A percentile compares a stretch with the other conserved stretches of the same genome.
Conservation (phyloP, 1,140 invertebrate genomes). For the Dendroctonus ponderosae region DNA sequence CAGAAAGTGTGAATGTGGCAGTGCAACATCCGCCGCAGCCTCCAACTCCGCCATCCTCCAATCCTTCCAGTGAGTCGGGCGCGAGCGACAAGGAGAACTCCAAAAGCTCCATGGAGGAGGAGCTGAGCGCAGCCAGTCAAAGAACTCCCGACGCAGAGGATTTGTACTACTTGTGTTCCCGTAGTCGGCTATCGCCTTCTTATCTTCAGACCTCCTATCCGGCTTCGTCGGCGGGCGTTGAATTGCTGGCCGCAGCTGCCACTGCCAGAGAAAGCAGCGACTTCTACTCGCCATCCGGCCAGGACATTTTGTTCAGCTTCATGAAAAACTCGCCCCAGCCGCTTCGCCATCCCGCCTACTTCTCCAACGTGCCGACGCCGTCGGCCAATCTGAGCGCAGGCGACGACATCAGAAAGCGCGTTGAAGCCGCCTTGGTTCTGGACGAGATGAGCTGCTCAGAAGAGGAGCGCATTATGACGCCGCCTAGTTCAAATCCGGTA, state of each 20-base stretch:
- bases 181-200: constrained; percentile 36
- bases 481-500: constrained; percentile 64
- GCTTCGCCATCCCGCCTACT: constrained; percentile 45
- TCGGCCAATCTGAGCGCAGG: constrained; percentile 53
- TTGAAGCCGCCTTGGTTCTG: constrained; percentile 66
- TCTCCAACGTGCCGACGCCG: constrained; percentile 36
- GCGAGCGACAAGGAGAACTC: constrained; percentile 55
- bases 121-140: not conserved
- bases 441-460: constrained; percentile 54
- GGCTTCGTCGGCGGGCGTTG: constrained; percentile 41
- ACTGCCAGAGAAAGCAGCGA: constrained; percentile 44
- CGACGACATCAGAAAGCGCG: constrained; percentile 66
- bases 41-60: constrained; percentile 40
- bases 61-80: constrained; percentile 46
- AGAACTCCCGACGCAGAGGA: constrained; percentile 40
- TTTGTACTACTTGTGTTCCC: constrained; percentile 45
- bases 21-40: constrained; percentile 46
- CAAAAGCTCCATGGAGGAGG: constrained; percentile 38
- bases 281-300: constrained; percentile 22
- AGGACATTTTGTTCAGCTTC: constrained; percentile 44
- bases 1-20: constrained; percentile 60
- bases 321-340: constrained; percentile 42
- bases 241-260: constrained; percentile 49
- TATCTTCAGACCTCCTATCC: constrained; percentile 48
- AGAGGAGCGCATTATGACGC: constrained; percentile 60